Evolutionary conservation across 2,888 invertebrate genomes (phyloP).

Genomic region (Cantharis flavilabris): DNA sequence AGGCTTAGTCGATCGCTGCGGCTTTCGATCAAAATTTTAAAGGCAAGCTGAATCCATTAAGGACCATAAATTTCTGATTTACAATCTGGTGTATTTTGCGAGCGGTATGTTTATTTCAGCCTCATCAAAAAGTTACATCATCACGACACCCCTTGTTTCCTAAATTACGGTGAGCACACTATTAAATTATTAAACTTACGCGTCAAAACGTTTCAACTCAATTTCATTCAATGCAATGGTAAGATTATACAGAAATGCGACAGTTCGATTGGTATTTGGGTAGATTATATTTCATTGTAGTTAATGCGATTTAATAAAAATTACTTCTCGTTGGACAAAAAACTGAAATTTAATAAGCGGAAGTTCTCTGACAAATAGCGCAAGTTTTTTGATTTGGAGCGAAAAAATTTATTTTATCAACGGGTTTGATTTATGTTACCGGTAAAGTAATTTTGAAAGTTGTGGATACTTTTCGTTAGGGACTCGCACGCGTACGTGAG

Average conservation of each 20-base stretch:
- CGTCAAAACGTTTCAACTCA: background rate
- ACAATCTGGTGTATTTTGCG: background rate
- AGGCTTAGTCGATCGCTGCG: too few relatives aligned
- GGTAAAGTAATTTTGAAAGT: conserved; percentile 1
- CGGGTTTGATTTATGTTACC: background rate
- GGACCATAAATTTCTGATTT: background rate
- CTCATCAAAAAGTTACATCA: background rate
- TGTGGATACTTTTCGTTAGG: conserved; percentile 2
- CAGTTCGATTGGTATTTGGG: background rate
- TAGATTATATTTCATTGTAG: background rate
- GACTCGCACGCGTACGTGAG: background rate
- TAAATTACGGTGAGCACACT: background rate
- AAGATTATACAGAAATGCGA: background rate
- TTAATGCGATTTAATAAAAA: background rate
- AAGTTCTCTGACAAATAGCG: background rate
- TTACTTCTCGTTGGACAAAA: background rate
- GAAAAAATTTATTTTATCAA: background rate
- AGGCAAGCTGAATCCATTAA: background rate
- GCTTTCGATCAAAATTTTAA: background rate
- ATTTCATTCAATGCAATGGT: background rate
- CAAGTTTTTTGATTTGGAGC: background rate
- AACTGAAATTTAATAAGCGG: background rate
- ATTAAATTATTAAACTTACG: background rate
- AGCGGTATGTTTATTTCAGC: background rate
- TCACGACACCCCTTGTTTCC: background rate